Base-by-base conservation (phyloP, 2,797 vertebrate genomes). In the Hippopotamyrus pictus region DNA sequence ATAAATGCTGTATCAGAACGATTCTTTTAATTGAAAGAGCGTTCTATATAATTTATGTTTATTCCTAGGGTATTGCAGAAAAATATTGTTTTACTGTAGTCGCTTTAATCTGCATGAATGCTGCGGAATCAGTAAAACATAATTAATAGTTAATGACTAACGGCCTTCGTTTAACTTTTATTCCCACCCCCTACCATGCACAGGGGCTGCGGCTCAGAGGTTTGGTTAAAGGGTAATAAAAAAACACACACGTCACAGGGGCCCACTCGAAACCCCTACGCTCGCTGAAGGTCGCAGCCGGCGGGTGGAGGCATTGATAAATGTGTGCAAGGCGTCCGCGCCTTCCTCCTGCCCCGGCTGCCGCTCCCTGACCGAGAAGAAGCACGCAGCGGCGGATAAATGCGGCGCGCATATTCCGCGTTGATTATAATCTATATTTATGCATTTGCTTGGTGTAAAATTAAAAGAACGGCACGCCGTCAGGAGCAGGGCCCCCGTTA, bases 341-440 rank as follows among this genome's bases (percentile, higher is more conserved):
- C 48, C 48, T 51, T 57, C 33, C 29, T 51, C 50, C 25, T 14
- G n/a, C 12, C 25, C 84, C 1, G 5, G 25, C 84, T 17, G 6
- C 8, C 44, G 3, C 46, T 50, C 83, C 11, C 51, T 50, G 50
- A 57, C 12, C 12, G 54, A 33, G 46, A 29, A 8, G 5, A 85
- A 86, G 44, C 59, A 25, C 84, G 48, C n/a, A 41, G 25, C 73
- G 25, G 11, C 12, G 5, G 88, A 11, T 83, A 62, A 62, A 76
- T 87, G 69, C 84, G 46, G 50, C 51, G 25, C 19, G 46, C 88
- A 90, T 87, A 79, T 90, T 89, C 41, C 3, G 5, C 7, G 44
- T 50, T 88, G 87, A 91, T 90, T 88, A 76, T 84, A 59, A 57
- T 62, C 69, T 19, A 12, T 59, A 57, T 84, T 84, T 79, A 7